These are phyloP conservation scores for Pterobdella sp. DNA, from an alignment of 2,888 invertebrate genomes.

Conservation along the genomic window DNA sequence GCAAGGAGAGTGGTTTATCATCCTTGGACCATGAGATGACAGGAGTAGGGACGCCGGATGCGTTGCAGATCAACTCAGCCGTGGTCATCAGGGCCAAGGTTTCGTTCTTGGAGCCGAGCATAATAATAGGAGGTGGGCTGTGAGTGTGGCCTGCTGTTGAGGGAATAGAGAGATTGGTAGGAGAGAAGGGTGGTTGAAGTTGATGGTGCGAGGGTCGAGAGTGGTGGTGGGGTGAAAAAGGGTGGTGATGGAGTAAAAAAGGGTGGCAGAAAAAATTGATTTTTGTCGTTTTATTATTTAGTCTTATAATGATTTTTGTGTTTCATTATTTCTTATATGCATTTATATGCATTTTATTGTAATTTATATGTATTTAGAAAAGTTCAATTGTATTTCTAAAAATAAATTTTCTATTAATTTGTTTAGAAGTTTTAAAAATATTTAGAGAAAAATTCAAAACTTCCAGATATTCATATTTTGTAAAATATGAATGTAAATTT, in stretches of 20 bases:
- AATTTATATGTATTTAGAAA: too few species aligned
- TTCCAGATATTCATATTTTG: too few species aligned
- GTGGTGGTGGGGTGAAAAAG: neutral
- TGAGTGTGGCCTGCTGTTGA: constrained; percentile 35
- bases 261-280: neutral
- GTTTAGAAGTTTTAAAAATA: too few species aligned
- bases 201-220: neutral
- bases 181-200: neutral
- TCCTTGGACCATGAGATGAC: constrained; percentile 62
- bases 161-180: neutral
- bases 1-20: constrained; percentile 17
- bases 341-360: too few species aligned
- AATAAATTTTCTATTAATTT: too few species aligned
- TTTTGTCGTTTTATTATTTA: too few species aligned
- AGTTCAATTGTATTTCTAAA: too few species aligned
- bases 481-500: too few species aligned
- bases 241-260: constrained; percentile 1
- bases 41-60: constrained; percentile 62
- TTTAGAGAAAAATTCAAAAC: too few species aligned
- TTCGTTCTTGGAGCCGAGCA: constrained; percentile 77
- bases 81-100: constrained; percentile 69
- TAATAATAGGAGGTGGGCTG: constrained; percentile 68
- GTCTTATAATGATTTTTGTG: too few species aligned
- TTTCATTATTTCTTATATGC: too few species aligned
- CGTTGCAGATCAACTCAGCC: constrained; percentile 72